Evolutionary conservation across 2,888 invertebrate species (phyloP).

Genomic region (Teleiodes luculella): DNA sequence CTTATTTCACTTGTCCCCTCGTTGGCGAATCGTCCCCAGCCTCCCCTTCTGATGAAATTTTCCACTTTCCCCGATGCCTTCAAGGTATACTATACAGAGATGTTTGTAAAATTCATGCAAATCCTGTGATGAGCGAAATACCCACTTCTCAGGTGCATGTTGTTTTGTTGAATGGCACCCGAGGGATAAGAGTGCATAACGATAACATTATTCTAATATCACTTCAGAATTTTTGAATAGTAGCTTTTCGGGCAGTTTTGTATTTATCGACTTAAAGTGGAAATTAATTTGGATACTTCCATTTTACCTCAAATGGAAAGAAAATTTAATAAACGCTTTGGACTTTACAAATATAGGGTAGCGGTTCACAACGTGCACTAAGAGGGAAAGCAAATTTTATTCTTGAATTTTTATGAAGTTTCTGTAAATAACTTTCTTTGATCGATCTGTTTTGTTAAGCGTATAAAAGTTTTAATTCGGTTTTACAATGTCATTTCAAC

Average conservation of each 20-base stretch:
- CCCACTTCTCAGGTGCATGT: conserved; percentile 41
- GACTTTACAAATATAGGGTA: neutral
- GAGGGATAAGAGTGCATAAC: conserved; percentile 35
- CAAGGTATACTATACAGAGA: conserved; percentile 36
- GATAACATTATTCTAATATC: conserved; percentile 10
- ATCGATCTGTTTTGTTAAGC: neutral
- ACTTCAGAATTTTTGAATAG: conserved; percentile 5
- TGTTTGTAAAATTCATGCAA: conserved; percentile 54
- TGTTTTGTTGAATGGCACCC: conserved; percentile 43
- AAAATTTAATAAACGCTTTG: neutral
- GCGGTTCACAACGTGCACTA: neutral
- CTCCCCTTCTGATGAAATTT: conserved; percentile 63
- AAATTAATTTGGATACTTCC: neutral
- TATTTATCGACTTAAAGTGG: neutral
- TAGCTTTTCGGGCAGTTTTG: neutral
- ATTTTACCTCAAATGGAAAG: neutral
- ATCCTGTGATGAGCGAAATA: conserved; percentile 45
- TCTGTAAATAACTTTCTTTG: neutral
- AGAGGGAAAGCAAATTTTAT: neutral
- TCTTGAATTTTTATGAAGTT: conserved; percentile 1
- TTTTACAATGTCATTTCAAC: neutral
- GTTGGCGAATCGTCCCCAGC: conserved; percentile 51
- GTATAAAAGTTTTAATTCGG: neutral
- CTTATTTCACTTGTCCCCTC: conserved; percentile 77
- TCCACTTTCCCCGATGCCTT: conserved; percentile 41